A percentile compares a stretch with the other conserved stretches of the same genome.
phyloP scores from a whole-genome alignment of 2,113 vertebrate genomes.

The Emydocephalus ijimae region DNA sequence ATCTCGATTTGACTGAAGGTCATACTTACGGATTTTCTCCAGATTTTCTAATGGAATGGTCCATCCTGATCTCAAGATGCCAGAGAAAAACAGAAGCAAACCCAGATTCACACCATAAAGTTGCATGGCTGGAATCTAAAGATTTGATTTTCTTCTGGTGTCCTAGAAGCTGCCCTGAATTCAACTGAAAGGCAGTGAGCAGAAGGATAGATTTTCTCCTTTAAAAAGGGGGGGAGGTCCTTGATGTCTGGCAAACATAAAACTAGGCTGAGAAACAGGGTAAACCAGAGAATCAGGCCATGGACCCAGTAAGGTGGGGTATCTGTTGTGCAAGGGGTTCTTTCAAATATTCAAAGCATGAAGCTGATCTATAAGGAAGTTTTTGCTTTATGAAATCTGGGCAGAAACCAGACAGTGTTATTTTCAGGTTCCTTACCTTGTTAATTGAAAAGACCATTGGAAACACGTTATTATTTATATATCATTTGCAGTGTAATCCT shows the following conservation, averaged over 20 bases:
- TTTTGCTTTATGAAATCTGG: background rate
- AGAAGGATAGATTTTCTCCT: background rate
- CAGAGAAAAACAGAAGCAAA: conserved; percentile 1
- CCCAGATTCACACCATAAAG: background rate
- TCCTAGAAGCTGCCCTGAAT: background rate
- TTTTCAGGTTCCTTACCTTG: background rate
- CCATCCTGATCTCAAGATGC: background rate
- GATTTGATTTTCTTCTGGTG: background rate
- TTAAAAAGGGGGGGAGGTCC: background rate
- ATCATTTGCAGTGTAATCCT: background rate
- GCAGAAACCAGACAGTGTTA: background rate
- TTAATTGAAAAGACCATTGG: background rate
- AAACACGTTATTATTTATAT: background rate
- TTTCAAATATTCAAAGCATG: background rate
- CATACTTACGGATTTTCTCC: conserved; percentile 6
- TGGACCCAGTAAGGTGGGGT: background rate
- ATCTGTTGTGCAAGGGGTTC: background rate
- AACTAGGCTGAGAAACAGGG: background rate
- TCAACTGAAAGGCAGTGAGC: background rate
- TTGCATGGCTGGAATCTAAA: background rate
- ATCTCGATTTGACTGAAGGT: background rate
- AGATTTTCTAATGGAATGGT: conserved; percentile 3
- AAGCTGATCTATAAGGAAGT: background rate
- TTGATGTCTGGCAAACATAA: background rate
- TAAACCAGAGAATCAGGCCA: background rate